A percentile compares a stretch with the other conserved stretches of the same genome.
phyloP scores from a whole-genome alignment of 2,888 invertebrate genomes.

The Hecatera dysodea region DNA sequence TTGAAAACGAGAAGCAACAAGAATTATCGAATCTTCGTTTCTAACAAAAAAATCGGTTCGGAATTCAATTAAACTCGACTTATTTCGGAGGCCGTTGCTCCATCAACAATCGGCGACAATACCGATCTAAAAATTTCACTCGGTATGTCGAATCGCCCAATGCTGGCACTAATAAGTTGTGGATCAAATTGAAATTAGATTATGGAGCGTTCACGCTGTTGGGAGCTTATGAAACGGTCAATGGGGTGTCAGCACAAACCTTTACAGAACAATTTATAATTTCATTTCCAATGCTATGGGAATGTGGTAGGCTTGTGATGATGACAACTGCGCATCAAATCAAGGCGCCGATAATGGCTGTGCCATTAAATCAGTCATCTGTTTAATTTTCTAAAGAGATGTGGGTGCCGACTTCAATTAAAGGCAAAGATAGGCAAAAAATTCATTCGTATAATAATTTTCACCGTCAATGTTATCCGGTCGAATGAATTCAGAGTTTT shows the following conservation, averaged over 20 bases:
- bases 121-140: constrained; percentile 83
- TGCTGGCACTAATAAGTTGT: constrained; percentile 82
- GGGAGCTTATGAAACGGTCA: constrained; percentile 86
- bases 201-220: constrained; percentile 86
- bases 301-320: constrained; percentile 65
- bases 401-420: constrained; percentile 77
- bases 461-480: constrained; percentile 79
- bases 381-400: constrained; percentile 66
- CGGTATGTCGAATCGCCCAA: constrained; percentile 83
- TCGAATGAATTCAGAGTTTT: constrained; percentile 80
- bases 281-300: constrained; percentile 82
- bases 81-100: constrained; percentile 83
- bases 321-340: constrained; percentile 66
- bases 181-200: constrained; percentile 89
- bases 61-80: constrained; percentile 87
- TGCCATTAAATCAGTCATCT: constrained; percentile 58
- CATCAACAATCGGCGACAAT: constrained; percentile 81
- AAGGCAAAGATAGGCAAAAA: constrained; percentile 80
- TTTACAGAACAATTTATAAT: constrained; percentile 86
- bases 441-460: constrained; percentile 78
- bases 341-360: constrained; percentile 49
- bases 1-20: constrained; percentile 73
- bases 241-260: constrained; percentile 84
- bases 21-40: constrained; percentile 70
- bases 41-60: constrained; percentile 78